Base-by-base conservation (phyloP, 92 coral and sea anemone species). In the Porites evermanni region DNA sequence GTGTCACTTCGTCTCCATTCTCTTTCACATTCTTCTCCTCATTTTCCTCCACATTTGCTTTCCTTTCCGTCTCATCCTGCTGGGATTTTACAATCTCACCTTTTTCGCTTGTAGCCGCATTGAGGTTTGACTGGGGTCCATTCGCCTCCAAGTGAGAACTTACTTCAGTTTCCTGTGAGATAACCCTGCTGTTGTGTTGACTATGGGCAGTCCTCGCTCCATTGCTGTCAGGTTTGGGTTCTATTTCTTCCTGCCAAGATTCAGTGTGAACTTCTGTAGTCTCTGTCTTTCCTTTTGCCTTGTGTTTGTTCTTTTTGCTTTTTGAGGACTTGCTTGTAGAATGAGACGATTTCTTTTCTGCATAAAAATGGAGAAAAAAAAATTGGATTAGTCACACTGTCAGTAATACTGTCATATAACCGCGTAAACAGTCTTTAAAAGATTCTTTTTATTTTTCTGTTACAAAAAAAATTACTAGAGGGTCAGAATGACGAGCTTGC, bases 221-320 rank as follows among this genome's bases (percentile, higher is more conserved):
- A 53, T 16, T 74, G 53, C 9, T 53, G 14, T 74, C 87, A 29
- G 2, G 65, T 16, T 63, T 74, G 29, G 64, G 24, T 56, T 32
- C 72, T 8, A 38, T 38, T 24, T 73, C 72, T 18, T 63, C 80
- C 24, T 69, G 77, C 84, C 88, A 77, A 8, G 75, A 32, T 65
- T 85, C 88, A 16, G 81, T 84, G 53, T 76, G 47, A 38, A 38
- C 6, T 38, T 38, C 75, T 4, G 19, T 59, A 26, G 79, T 75
- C 10, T 79, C 73, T 4, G 53, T 53, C 71, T 90, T 83, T 29
- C 67, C 94, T 76, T 91, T 93, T 24, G 82, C 77, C 56, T 92
- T 94, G 11, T 91, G 87, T 44, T 90, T 94, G 21, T 65, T 82
- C 91, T 93, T 93, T 72, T 94, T 94, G 81, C 59, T 90, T 76